A percentile compares a stretch with the other conserved stretches of the same genome.
phyloP scores from a whole-genome alignment of 1,140 invertebrate species.

The Bombus pyrosoma region DNA sequence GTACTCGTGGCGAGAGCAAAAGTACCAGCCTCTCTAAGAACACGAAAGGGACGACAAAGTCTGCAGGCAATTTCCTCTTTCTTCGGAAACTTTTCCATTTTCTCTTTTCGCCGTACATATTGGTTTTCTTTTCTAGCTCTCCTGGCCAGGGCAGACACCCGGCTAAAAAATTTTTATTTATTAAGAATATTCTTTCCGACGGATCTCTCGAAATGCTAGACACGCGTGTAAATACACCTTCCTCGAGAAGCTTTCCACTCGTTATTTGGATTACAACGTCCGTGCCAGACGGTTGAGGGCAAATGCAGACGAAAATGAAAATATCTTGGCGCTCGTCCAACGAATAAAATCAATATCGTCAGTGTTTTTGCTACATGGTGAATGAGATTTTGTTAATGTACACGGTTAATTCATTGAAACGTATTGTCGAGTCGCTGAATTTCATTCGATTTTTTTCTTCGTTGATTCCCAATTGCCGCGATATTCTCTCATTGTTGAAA shows the following conservation, averaged over 20 bases:
- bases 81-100: slow-evolving; percentile 47
- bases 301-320: slow-evolving; percentile 18
- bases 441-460: background rate
- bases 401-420: background rate
- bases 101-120: slow-evolving; percentile 41
- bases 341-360: background rate
- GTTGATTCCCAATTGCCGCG: background rate
- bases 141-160: background rate
- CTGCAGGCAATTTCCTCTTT: slow-evolving; percentile 32
- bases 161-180: slow-evolving; percentile 12
- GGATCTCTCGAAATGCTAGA: background rate
- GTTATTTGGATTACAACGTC: background rate
- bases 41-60: slow-evolving; percentile 15
- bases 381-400: background rate
- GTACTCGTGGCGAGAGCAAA: background rate
- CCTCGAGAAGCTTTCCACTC: background rate
- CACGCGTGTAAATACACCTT: too few relatives aligned
- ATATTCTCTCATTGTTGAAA: background rate
- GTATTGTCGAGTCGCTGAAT: too few relatives aligned
- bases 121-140: slow-evolving; percentile 23
- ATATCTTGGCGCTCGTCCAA: slow-evolving; percentile 10
- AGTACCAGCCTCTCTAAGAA: background rate
- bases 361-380: background rate
- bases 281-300: background rate
- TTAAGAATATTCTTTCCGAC: slow-evolving; percentile 29